Evolutionary conservation across 2,113 vertebrate species (phyloP), one percentile per base, ranked within the genome.

Genomic region (Gulo gulo): DNA sequence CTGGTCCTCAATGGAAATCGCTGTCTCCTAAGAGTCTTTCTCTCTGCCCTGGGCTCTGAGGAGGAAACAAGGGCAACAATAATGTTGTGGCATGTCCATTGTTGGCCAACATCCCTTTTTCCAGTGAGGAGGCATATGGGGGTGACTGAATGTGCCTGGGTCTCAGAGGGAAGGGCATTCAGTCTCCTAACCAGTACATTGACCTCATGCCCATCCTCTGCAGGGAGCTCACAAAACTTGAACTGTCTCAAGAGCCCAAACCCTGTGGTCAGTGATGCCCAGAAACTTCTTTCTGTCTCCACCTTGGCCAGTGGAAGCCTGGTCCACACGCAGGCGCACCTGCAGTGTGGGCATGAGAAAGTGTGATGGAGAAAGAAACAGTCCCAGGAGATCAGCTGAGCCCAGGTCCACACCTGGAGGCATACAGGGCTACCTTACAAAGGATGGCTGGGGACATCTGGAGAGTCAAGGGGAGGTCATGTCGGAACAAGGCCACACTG

Each of bases 321-420:
- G 12, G 26, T 8, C 61, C 81, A 67, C 11, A 9, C 0, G 0
- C 34, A 52, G 61, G 47, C 47, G 11, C 2, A 3, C 50, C 50
- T 21, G 1, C 50, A 31, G 2, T 1, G 7, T 47, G 50, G 50
- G 21, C 16, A 4, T n/a, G 20, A 39, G 36, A 23, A 69, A 59
- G 69, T 4, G 0, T 59, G 52, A 15, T 14, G 1, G 69, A 23
- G n/a, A 47, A 24, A 20, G 15, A 31, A 7, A 4, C 1, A 0
- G 67, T 42, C 50, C 24, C 13, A 13, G 36, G 52, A 42, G 34
- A 10, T 21, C 36, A 15, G 36, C 1, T 1, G 52, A 73, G 36
- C 20, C 26, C 11, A 18, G 16, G 1, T 14, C 24, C 26, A 8
- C 10, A 57, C 24, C 83, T 5, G 14, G 42, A 26, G 6, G n/a